A percentile compares a stretch with the other conserved stretches of the same genome.
These are phyloP conservation scores for Sturmia bella DNA, from an alignment of 2,888 invertebrate species.

Conservation along the genomic window DNA sequence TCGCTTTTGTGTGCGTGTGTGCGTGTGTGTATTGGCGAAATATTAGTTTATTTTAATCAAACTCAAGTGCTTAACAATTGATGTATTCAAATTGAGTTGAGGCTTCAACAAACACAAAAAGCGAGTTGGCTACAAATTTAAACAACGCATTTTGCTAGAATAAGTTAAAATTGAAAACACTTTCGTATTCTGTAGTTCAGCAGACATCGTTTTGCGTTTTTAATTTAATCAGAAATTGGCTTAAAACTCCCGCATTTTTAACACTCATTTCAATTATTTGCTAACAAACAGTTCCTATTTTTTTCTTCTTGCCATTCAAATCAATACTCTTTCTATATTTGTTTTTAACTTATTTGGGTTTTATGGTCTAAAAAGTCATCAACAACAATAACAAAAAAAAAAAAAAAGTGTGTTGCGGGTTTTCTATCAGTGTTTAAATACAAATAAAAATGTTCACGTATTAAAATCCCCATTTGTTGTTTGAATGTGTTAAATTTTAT, in stretches of 20 bases:
- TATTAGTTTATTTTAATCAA: constrained; percentile 55
- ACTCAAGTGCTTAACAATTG: constrained; percentile 45
- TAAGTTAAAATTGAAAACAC: constrained; percentile 37
- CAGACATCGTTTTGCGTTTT: constrained; percentile 42
- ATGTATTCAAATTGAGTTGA: constrained; percentile 26
- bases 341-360: constrained; percentile 58
- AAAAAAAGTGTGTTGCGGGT: constrained; percentile 15
- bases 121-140: not conserved
- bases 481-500: constrained; percentile 53
- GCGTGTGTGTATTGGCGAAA: too few species aligned
- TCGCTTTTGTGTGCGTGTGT: too few species aligned
- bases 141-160: not conserved
- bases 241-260: constrained; percentile 61
- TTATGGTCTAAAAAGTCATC: constrained; percentile 62
- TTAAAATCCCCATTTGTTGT: constrained; percentile 29
- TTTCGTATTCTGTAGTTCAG: constrained; percentile 34
- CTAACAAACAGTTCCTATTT: not conserved
- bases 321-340: constrained; percentile 42
- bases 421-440: not conserved
- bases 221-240: constrained; percentile 65
- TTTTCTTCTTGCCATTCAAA: not conserved
- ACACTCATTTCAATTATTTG: constrained; percentile 25
- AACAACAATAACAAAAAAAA: constrained; percentile 25
- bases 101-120: not conserved
- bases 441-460: not conserved